A percentile compares a stretch with the other conserved stretches of the same genome.
phyloP scores from a whole-genome alignment of 2,888 invertebrate genomes.

The Thymelicus lineola region DNA sequence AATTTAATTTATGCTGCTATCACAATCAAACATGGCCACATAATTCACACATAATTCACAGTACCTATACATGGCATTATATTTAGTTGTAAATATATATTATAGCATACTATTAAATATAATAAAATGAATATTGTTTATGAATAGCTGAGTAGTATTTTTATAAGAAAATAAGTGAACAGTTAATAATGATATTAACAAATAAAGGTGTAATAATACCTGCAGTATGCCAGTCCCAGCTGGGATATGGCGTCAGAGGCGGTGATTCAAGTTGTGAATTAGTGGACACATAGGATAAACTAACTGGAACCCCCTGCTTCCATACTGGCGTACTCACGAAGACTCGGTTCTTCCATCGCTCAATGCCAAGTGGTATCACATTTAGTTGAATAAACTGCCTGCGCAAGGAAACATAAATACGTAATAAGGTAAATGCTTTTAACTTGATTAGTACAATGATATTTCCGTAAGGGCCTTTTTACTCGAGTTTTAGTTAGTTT shows the following conservation, averaged over 20 bases:
- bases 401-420: slow-evolving; percentile 2
- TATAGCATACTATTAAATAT: no score
- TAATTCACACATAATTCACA: no score
- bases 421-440: neutral
- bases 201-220: slow-evolving; percentile 52
- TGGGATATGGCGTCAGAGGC: slow-evolving; percentile 89
- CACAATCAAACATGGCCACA: no score
- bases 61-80: no score
- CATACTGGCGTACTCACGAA: slow-evolving; percentile 92
- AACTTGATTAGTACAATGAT: no score
- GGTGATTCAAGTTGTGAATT: slow-evolving; percentile 84
- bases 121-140: no score
- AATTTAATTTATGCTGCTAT: no score
- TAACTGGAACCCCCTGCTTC: slow-evolving; percentile 91
- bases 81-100: no score
- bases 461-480: no score
- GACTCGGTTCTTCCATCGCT: slow-evolving; percentile 87
- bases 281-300: slow-evolving; percentile 87
- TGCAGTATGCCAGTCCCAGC: slow-evolving; percentile 89
- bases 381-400: slow-evolving; percentile 89
- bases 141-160: no score
- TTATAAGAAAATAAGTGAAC: no score
- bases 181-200: neutral
- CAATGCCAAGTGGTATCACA: slow-evolving; percentile 90
- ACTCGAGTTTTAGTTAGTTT: no score